phyloP scores from a whole-genome alignment of 2,797 vertebrate species.

The Hemibagrus guttatus region DNA sequence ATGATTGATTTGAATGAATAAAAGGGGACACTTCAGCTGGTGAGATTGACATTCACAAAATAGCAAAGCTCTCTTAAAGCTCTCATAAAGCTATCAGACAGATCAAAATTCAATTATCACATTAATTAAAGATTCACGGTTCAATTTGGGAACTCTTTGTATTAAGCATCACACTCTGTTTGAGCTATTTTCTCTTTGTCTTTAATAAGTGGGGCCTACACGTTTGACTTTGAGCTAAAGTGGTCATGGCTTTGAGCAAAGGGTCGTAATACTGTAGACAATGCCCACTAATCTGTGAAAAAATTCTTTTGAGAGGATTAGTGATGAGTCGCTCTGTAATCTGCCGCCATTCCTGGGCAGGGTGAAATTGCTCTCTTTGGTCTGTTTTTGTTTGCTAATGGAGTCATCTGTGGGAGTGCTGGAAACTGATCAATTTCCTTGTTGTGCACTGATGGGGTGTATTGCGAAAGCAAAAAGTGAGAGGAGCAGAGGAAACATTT shows the following conservation, averaged over 20 bases:
- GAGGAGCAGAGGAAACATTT: background rate
- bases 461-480: background rate
- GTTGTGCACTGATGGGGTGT: constrained; percentile 17
- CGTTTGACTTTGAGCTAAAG: constrained; percentile 32
- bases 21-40: background rate
- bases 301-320: constrained; percentile 42
- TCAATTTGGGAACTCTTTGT: constrained; percentile 24
- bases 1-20: background rate
- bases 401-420: constrained; percentile 31
- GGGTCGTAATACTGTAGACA: constrained; percentile 3
- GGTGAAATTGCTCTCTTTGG: constrained; percentile 33
- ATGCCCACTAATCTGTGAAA: constrained; percentile 31
- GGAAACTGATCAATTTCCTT: constrained; percentile 37
- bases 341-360: constrained; percentile 6
- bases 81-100: background rate
- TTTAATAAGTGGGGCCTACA: constrained; percentile 1
- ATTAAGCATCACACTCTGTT: background rate
- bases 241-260: constrained; percentile 10
- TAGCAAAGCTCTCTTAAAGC: background rate
- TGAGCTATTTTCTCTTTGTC: background rate
- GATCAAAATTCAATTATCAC: constrained; percentile 24
- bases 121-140: constrained; percentile 8
- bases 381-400: constrained; percentile 45
- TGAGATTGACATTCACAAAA: background rate
- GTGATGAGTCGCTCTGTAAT: background rate